Percentiles rank a stretch among this genome's conserved stretches.
These are phyloP conservation scores for Bellardia pandia DNA, from an alignment of 2,888 invertebrate species.

Conservation along the genomic window DNA sequence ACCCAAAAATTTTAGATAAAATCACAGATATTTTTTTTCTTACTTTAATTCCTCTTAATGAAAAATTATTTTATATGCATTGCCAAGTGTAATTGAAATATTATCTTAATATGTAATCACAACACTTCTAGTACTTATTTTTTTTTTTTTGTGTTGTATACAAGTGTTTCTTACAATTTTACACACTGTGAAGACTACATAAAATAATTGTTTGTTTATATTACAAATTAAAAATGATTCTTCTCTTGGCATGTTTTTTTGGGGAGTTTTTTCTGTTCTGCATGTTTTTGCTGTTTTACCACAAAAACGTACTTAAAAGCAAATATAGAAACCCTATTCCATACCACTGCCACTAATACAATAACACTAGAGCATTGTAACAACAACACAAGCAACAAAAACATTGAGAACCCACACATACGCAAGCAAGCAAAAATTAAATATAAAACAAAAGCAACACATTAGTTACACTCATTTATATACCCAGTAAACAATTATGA, in stretches of 20 bases:
- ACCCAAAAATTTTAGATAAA: neutral
- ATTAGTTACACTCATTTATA: constrained; percentile 49
- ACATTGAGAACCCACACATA: constrained; percentile 23
- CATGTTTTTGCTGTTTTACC: constrained; percentile 31
- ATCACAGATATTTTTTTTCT: constrained; percentile 4
- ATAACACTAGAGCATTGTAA: too few relatives aligned
- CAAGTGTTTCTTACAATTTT: constrained; percentile 5
- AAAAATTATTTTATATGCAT: constrained; percentile 44
- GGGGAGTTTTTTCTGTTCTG: neutral
- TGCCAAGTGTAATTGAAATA: constrained; percentile 65
- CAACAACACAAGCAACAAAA: neutral
- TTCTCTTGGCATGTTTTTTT: neutral
- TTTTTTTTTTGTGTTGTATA: constrained; percentile 10
- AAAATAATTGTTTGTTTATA: constrained; percentile 41
- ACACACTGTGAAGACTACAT: constrained; percentile 17
- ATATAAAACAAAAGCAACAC: constrained; percentile 30
- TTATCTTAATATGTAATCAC: constrained; percentile 64
- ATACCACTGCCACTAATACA: constrained; percentile 10
- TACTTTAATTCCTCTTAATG: constrained; percentile 31
- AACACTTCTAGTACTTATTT: constrained; percentile 26
- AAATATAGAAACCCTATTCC: constrained; percentile 22
- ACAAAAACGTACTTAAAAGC: constrained; percentile 46
- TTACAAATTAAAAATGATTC: constrained; percentile 53
- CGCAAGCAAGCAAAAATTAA: constrained; percentile 24
- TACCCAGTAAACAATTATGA: constrained; percentile 31